Conservation (phyloP, 2,113 vertebrate genomes). For the Daboia siamensis region DNA sequence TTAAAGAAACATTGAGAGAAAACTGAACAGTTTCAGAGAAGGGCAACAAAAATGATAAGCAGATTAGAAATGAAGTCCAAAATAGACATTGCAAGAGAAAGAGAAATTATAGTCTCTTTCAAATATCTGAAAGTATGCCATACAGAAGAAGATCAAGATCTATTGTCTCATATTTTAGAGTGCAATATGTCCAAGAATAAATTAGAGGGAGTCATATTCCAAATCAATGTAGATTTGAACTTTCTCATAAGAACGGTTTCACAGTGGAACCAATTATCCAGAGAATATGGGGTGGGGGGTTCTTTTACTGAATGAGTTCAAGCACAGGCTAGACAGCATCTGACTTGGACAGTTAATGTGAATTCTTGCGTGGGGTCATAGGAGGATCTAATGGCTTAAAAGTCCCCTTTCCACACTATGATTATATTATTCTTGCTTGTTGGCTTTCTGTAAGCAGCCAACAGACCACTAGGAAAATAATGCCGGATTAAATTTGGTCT, state of each 20-base stretch:
- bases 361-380: background rate
- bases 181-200: background rate
- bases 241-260: background rate
- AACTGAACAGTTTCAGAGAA: background rate
- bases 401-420: background rate
- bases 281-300: background rate
- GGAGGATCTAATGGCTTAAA: background rate
- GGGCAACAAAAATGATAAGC: background rate
- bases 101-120: background rate
- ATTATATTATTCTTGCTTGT: background rate
- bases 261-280: background rate
- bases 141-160: background rate
- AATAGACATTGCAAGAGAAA: background rate
- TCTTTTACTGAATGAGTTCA: background rate
- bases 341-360: background rate
- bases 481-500: background rate
- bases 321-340: background rate
- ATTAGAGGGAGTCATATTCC: background rate
- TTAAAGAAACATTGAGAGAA: background rate
- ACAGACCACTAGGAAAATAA: background rate
- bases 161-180: background rate
- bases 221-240: background rate
- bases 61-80: background rate
- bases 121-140: background rate
- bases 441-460: background rate